Evolutionary conservation across 2,797 vertebrate genomes (phyloP).

Genomic region (Neoniphon sammara): DNA sequence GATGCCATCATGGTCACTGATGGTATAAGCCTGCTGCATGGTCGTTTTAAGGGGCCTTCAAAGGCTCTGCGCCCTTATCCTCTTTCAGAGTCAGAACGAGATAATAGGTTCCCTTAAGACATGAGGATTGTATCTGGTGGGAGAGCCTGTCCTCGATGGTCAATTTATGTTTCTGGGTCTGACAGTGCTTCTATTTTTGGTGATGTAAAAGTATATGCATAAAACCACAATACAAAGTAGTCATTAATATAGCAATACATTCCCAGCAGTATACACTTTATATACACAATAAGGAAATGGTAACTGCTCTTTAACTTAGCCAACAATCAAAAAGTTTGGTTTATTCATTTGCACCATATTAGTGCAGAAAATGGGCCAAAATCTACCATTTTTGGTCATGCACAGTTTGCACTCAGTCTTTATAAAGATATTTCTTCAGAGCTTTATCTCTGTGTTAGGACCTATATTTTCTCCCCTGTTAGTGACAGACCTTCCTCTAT

Average conservation of each 20-base stretch:
- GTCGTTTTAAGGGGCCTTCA: conserved; percentile 72
- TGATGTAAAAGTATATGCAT: neutral
- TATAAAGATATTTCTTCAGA: conserved; percentile 11
- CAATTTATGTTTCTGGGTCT: conserved; percentile 31
- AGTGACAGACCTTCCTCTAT: conserved; percentile 36
- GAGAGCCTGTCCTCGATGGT: conserved; percentile 32
- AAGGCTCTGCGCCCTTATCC: conserved; percentile 65
- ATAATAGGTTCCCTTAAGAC: conserved; percentile 72
- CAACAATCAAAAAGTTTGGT: neutral
- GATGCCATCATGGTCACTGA: conserved; percentile 39
- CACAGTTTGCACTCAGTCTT: neutral
- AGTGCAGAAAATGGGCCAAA: neutral
- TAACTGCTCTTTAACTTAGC: neutral
- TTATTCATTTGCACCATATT: neutral
- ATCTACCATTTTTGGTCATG: neutral
- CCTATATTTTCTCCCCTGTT: conserved; percentile 30
- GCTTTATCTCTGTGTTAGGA: conserved; percentile 53
- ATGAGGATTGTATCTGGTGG: conserved; percentile 50
- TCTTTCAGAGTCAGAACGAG: conserved; percentile 63
- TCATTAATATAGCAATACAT: neutral
- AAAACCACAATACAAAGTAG: neutral
- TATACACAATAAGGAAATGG: neutral
- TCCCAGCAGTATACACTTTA: neutral
- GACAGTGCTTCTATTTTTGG: neutral
- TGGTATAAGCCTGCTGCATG: conserved; percentile 53